A percentile compares a stretch with the other conserved stretches of the same genome.
These are phyloP conservation scores for Limnephilus rhombicus DNA, from an alignment of 2,888 invertebrate genomes.

Conservation along the genomic window DNA sequence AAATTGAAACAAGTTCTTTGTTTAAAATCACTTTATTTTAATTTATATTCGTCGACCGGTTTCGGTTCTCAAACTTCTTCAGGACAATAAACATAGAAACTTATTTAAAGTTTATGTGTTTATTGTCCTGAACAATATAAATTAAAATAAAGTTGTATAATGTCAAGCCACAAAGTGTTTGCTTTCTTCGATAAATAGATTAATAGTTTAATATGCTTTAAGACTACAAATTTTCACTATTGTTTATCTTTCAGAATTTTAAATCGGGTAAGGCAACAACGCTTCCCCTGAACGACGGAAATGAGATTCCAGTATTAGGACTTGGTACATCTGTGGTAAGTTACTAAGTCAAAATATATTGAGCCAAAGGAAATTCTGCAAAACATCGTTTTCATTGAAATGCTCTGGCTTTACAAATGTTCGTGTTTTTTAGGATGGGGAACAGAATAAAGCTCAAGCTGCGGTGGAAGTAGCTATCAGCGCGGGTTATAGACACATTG, in stretches of 20 bases:
- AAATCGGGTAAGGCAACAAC: conserved; percentile 61
- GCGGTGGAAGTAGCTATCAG: conserved; percentile 79
- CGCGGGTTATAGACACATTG: conserved; percentile 82
- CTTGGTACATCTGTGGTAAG: conserved; percentile 63
- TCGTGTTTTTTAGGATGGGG: not conserved
- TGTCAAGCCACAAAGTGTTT: no score
- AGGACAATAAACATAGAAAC: no score
- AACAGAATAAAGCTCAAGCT: conserved; percentile 70
- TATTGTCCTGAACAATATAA: no score
- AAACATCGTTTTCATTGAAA: not conserved
- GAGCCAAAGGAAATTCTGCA: not conserved
- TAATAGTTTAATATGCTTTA: not conserved
- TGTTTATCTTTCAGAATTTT: not conserved
- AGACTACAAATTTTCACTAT: not conserved
- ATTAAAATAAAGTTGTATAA: no score
- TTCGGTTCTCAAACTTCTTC: no score
- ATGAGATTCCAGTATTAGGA: conserved; percentile 62
- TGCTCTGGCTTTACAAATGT: not conserved
- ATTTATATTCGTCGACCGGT: no score
- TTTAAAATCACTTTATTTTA: no score
- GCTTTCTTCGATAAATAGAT: not conserved
- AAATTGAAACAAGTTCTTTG: no score
- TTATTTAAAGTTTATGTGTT: no score
- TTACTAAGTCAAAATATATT: not conserved
- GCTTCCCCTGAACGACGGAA: conserved; percentile 56